Evolutionary conservation across 2,888 invertebrate genomes (phyloP), one percentile per base, ranked within the genome.

Genomic region (Thecophora atra): DNA sequence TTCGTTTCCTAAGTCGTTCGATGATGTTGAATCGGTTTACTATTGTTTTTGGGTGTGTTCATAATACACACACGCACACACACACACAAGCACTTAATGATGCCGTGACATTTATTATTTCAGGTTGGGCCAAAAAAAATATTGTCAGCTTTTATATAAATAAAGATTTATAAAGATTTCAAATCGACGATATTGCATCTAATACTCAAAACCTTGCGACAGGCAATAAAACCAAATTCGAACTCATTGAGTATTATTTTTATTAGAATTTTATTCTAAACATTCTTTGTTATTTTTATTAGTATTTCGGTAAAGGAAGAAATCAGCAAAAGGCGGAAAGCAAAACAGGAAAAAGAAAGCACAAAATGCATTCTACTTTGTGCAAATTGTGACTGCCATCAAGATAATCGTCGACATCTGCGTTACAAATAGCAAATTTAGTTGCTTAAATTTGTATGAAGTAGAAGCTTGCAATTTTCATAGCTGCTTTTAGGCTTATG

Each of bases 1-100:
- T 54, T 54, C 24, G 54, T n/a, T 24, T 54, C 54, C 21, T 54
- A 54, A 54, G 54, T 54, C 54, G 19, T 54, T 54, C 24, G 19
- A 11, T 54, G 19, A 24, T 21, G n/a, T n/a, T 54, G 19, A n/a
- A 24, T 11, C 37, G 13, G 5, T 42, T 63, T 21, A 21, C 42
- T 63, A 63, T 63, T 63, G 63, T 5, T 63, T 63, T 44, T 42
- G 64, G 64, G 64, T 21, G 64, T 64, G 64, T 64, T 64, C 24
- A 19, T n/a, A 21, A 60, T 3, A 28, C 15, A 60, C 28, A 60
- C 7, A 11, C 2, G 2, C 60, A 30, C n/a, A 64, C n/a, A 64
- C 63, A 5, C 44, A 64, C 63, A 64, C n/a, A n/a, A n/a, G n/a
- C n/a, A n/a, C n/a, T n/a, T 19, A 19, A 1, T 21, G 7, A 54